Evolutionary conservation across 1,140 invertebrate genomes (phyloP).

Genomic region (Oncopodura yosiiana): DNA sequence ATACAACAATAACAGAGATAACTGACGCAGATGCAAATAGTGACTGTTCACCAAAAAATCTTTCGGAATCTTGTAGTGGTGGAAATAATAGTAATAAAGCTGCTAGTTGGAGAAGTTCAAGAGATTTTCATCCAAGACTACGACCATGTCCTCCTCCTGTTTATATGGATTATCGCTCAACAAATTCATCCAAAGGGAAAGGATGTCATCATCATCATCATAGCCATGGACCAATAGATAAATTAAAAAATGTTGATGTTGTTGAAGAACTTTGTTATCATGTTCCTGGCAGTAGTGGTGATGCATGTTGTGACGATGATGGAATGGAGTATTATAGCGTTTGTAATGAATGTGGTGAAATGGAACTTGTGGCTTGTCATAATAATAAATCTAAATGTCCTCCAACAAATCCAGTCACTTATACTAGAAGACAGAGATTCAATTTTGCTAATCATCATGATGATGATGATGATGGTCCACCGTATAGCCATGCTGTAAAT

Average conservation of each 20-base stretch:
- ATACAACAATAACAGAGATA: too few species aligned
- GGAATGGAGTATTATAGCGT: slow-evolving; percentile 14
- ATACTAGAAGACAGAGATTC: slow-evolving; percentile 13
- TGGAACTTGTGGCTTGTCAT: slow-evolving; percentile 3
- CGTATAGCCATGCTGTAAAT: neutral
- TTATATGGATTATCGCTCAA: slow-evolving; percentile 8
- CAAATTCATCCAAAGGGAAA: neutral
- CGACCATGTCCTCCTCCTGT: slow-evolving; percentile 10
- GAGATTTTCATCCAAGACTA: too few species aligned
- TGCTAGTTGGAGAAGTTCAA: too few species aligned
- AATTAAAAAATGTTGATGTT: slow-evolving; percentile 20
- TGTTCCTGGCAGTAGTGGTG: neutral
- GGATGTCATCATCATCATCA: neutral
- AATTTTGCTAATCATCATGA: slow-evolving; percentile 9
- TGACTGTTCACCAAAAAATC: too few species aligned
- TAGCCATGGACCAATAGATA: neutral
- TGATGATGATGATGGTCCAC: slow-evolving; percentile 4
- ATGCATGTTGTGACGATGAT: neutral
- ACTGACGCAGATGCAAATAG: too few species aligned
- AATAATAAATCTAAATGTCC: neutral
- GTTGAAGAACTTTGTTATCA: slow-evolving; percentile 16
- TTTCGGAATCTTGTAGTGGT: too few species aligned
- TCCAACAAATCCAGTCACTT: slow-evolving; percentile 14
- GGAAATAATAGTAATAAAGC: too few species aligned
- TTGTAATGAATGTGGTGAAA: slow-evolving; percentile 13